Evolutionary conservation across 2,888 invertebrate genomes (phyloP), one percentile per base, ranked within the genome.

Genomic region (Conistra vaccinii): DNA sequence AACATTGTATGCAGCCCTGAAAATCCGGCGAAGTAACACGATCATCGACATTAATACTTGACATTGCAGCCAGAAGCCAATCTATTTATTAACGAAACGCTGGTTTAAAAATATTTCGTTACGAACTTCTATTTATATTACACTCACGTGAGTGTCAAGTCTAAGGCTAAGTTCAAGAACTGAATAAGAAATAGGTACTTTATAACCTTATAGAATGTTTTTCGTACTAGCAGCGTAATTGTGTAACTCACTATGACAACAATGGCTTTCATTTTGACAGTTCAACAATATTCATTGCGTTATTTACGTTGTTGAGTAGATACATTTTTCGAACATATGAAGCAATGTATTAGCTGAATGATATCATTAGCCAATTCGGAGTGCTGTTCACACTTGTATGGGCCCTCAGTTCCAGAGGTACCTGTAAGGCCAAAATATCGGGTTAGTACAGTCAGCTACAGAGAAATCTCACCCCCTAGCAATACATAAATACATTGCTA

Each of bases 41-140:
- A 80, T 55, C 73, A 61, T 61, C 39, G 76, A 71, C 79, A 60
- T 61, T 53, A 66, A 66, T 69, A 81, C 65, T 57, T 80, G 82
- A 81, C 81, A 81, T 80, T 81, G 77, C 69, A 57, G 48, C 69
- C 9, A 53, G 58, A 69, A 53, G 42, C 63, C 42, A 2, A 76
- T 76, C 26, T 70, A 62, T 62, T 62, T 66, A 82, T 29, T 35
- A 20, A 67, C 55, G 51, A n/a, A 69, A n/a, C 29, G 62, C 14
- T 39, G 29, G 26, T 62, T 39, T 62, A 53, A 80, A 81, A 80
- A 77, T 57, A 69, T 76, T 76, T 69, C 66, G 32, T 35, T 67
- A 66, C 77, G 57, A 42, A 35, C 10, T 61, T 69, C 76, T 80
- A 81, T 81, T 75, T 39, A 17, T 26, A 51, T 67, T 23, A 7